Base-by-base conservation (phyloP, 2,888 invertebrate genomes). In the Nematopogon swammerdamellus region DNA sequence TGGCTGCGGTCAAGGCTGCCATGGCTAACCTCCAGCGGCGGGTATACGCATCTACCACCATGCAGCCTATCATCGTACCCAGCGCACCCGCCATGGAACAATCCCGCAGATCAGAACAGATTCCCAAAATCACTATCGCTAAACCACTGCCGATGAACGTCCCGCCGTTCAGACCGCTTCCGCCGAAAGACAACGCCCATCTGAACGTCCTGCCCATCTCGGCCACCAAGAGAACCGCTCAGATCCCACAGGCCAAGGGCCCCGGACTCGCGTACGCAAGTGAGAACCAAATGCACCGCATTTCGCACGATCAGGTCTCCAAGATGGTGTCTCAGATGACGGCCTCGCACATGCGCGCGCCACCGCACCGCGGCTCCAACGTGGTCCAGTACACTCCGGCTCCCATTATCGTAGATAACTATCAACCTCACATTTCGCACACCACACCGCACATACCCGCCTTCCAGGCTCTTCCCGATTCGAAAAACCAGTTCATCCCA, bases 111-210 rank as follows among this genome's bases (percentile, higher is more conserved):
- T 50, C 52, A 5, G 60, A 62, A 3, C 67, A 70, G 16, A 57
- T 68, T 18, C 50, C 51, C 3, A 48, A 51, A 1, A 55, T 70
- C 11, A 79, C 83, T 14, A 70, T 83, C 64, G 83, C 81, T 1
- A 80, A 82, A 48, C 81, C 82, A 1, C 64, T 82, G 58, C 77
- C 81, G 2, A 70, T 83, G 68, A 83, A 84, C 8, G 85, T 92
- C 8, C 92, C 92, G 29, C 86, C 90, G 0, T 92, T 92, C 69
- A 88, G 84, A 62, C 92, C 92, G 0, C 80, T 92, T 55, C 90
- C 91, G 44, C 83, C 87, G 2, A 79, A 79, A 61, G 76, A 79
- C 54, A 76, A 77, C 19, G 85, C 84, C 6, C 63, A 69, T 19
- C 77, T 83, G 50, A 70, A 77, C 61, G 80, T 82, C 19, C 63